Conservation (phyloP, 2,888 invertebrate species). For the Gonocerus acuteangulatus region DNA sequence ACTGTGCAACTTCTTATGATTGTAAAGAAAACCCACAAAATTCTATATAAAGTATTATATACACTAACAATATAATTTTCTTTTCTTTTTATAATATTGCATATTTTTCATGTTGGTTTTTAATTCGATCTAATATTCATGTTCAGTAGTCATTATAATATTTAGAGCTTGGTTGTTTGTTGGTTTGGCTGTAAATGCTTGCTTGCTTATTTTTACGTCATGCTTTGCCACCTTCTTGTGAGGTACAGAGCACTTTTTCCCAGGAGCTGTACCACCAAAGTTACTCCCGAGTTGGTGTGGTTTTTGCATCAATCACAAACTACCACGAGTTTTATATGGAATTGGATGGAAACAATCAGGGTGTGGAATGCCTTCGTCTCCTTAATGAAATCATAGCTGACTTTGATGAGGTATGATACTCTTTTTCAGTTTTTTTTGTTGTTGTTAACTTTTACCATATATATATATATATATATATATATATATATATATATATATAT, state of each 20-base stretch:
- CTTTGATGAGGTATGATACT: slow-evolving; percentile 70
- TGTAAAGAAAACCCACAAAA: too few species aligned
- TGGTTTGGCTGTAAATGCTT: not conserved
- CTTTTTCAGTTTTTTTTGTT: slow-evolving; percentile 10
- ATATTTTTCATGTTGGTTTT: too few species aligned
- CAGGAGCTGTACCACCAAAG: slow-evolving; percentile 90
- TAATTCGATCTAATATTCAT: too few species aligned
- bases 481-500: too few species aligned
- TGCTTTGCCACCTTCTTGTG: slow-evolving; percentile 7
- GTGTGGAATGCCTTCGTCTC: slow-evolving; percentile 77
- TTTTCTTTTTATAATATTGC: too few species aligned
- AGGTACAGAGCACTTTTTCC: slow-evolving; percentile 51
- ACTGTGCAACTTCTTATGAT: too few species aligned
- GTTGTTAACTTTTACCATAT: slow-evolving; percentile 35
- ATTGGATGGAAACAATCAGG: slow-evolving; percentile 85
- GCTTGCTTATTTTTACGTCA: not conserved
- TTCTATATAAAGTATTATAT: too few species aligned
- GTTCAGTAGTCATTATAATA: too few species aligned
- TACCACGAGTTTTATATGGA: slow-evolving; percentile 92
- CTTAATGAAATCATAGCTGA: slow-evolving; percentile 89
- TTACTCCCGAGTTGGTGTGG: slow-evolving; percentile 81
- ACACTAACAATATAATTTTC: too few species aligned
- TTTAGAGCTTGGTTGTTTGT: not conserved
- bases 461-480: too few species aligned
- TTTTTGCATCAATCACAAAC: slow-evolving; percentile 88